phyloP scores from a whole-genome alignment of 2,888 invertebrate genomes.

The Ariolimax columbianus region DNA sequence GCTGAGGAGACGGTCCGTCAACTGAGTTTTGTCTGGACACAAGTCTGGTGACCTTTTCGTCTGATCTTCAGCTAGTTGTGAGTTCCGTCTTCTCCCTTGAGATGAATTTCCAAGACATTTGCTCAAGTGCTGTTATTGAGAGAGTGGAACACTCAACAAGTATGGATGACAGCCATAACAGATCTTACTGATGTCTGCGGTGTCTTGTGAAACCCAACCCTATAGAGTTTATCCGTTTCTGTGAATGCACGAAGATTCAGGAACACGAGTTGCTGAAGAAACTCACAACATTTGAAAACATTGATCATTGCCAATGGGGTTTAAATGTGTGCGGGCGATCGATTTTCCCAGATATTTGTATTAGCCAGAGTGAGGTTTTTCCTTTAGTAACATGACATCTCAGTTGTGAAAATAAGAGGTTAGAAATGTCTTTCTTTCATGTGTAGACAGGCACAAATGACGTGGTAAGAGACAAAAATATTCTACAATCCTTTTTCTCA shows the following conservation, averaged over 20 bases:
- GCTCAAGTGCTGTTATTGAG: neutral
- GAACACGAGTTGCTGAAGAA: neutral
- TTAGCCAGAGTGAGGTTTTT: neutral
- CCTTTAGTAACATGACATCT: neutral
- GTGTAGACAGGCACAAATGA: neutral
- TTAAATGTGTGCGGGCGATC: neutral
- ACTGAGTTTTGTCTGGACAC: neutral
- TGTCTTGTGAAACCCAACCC: neutral
- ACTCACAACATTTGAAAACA: conserved; percentile 24
- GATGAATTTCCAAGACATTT: neutral
- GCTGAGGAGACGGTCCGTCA: too few species aligned
- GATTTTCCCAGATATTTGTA: conserved; percentile 7
- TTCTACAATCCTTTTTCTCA: neutral
- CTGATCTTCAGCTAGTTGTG: neutral
- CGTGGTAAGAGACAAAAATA: neutral
- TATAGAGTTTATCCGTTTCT: neutral
- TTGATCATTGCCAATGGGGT: conserved; percentile 13
- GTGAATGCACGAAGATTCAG: neutral
- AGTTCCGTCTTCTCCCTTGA: neutral
- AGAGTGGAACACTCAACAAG: neutral
- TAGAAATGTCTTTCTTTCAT: neutral
- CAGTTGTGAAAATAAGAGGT: neutral
- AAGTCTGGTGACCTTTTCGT: neutral
- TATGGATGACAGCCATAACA: neutral
- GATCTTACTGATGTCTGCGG: neutral